Percentiles rank a stretch among this genome's conserved stretches.
These are phyloP conservation scores for Saimiri boliviensis DNA, from an alignment of 2,113 vertebrate genomes.

Conservation along the genomic window DNA sequence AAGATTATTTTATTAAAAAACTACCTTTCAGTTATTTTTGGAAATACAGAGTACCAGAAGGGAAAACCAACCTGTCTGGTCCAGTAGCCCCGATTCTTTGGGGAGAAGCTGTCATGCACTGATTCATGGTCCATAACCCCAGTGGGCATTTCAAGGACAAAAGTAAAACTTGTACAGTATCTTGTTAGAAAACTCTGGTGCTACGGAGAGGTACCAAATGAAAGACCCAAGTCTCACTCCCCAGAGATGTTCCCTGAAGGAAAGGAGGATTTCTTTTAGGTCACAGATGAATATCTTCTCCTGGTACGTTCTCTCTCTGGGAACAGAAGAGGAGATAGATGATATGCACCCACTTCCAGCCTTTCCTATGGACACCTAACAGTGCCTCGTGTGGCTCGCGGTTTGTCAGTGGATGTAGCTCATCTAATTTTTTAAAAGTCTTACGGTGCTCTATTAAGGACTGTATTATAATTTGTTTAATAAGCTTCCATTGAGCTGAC, in stretches of 20 bases:
- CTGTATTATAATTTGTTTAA: background rate
- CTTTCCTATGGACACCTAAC: background rate
- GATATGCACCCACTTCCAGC: too few species aligned
- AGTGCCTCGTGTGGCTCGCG: background rate
- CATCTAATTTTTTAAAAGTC: background rate
- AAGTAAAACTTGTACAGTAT: background rate
- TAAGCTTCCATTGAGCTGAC: background rate
- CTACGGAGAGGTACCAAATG: background rate
- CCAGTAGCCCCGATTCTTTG: background rate
- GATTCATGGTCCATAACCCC: background rate
- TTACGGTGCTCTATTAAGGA: background rate
- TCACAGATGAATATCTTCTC: fast-evolving
- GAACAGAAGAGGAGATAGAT: too few species aligned
- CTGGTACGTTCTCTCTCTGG: background rate
- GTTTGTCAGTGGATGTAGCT: background rate
- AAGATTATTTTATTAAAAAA: background rate
- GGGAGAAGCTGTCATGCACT: background rate
- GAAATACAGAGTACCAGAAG: background rate
- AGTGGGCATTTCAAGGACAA: background rate
- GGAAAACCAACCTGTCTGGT: background rate
- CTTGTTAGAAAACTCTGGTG: background rate
- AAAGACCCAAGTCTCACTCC: background rate
- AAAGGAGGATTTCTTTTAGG: background rate
- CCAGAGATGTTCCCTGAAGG: background rate
- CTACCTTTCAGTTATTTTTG: background rate